Conservation (phyloP, 2,797 vertebrate species). For the Neosilurus hyrtlii region DNA sequence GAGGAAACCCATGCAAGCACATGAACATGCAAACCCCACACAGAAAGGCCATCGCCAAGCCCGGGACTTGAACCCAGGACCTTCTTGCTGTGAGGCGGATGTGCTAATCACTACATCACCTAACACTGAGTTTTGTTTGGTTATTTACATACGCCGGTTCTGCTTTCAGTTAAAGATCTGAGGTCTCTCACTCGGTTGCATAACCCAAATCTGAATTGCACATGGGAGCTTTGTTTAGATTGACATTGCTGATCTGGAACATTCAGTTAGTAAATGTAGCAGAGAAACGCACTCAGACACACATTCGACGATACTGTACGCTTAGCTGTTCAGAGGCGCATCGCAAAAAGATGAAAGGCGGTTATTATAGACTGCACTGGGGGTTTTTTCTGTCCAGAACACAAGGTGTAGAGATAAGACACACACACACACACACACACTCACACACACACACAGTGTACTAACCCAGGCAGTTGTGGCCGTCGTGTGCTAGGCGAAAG, state of each 20-base stretch:
- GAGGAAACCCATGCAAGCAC: too few species aligned
- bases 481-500: constrained; percentile 92
- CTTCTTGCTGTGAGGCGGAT: too few species aligned
- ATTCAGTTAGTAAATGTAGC: constrained; percentile 29
- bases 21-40: too few species aligned
- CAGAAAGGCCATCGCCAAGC: too few species aligned
- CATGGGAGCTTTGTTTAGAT: constrained; percentile 36
- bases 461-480: constrained; percentile 98
- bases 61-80: too few species aligned
- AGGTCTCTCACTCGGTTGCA: constrained; percentile 32
- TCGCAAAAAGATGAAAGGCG: background rate
- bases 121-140: constrained; percentile 20
- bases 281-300: constrained; percentile 30
- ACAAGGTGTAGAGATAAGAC: background rate
- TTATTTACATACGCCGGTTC: constrained; percentile 33
- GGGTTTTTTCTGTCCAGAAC: background rate
- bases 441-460: constrained; percentile 20
- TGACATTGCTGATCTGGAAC: constrained; percentile 45
- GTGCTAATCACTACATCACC: too few species aligned
- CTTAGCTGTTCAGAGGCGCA: background rate
- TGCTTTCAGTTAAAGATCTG: constrained; percentile 42
- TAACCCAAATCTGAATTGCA: constrained; percentile 36
- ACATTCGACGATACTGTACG: constrained; percentile 24
- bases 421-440: background rate
- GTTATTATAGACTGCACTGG: background rate